A percentile compares a stretch with the other conserved stretches of the same genome.
These are phyloP conservation scores for Masnerella sp. DNA, from an alignment of 2,888 invertebrate species.

Conservation along the genomic window DNA sequence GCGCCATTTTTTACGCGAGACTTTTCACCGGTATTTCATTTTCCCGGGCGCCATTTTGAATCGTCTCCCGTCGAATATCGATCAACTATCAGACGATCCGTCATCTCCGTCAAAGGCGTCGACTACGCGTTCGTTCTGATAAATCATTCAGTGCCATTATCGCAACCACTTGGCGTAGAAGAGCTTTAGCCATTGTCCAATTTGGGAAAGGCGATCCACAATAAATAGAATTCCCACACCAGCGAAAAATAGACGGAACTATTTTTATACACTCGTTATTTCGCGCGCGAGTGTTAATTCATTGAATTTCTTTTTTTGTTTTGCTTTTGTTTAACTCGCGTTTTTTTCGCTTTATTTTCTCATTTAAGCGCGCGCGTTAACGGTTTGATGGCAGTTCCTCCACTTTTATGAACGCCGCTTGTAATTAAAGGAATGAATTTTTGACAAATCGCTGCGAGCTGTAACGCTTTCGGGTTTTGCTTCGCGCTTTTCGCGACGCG, in stretches of 20 bases:
- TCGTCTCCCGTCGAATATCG: constrained; percentile 47
- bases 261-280: constrained; percentile 53
- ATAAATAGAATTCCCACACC: constrained; percentile 47
- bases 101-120: constrained; percentile 61
- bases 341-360: constrained; percentile 7
- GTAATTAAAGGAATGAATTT: constrained; percentile 46
- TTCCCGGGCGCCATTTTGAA: constrained; percentile 50
- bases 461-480: constrained; percentile 29
- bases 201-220: constrained; percentile 56
- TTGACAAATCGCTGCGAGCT: constrained; percentile 41
- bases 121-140: constrained; percentile 55
- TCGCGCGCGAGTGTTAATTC: constrained; percentile 44
- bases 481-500: constrained; percentile 11
- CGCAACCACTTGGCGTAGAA: constrained; percentile 58
- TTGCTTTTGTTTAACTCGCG: neutral
- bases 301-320: constrained; percentile 13
- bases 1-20: constrained; percentile 11
- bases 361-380: constrained; percentile 4
- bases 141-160: constrained; percentile 61
- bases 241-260: constrained; percentile 37
- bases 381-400: constrained; percentile 25
- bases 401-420: constrained; percentile 24
- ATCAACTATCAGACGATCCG: constrained; percentile 60
- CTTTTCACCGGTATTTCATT: constrained; percentile 39
- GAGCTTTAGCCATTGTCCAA: constrained; percentile 58